These are phyloP conservation scores for Phacellophora camtschatica DNA, from an alignment of 30 jellyfish, hydroid and myxozoan genomes.

Conservation along the genomic window DNA sequence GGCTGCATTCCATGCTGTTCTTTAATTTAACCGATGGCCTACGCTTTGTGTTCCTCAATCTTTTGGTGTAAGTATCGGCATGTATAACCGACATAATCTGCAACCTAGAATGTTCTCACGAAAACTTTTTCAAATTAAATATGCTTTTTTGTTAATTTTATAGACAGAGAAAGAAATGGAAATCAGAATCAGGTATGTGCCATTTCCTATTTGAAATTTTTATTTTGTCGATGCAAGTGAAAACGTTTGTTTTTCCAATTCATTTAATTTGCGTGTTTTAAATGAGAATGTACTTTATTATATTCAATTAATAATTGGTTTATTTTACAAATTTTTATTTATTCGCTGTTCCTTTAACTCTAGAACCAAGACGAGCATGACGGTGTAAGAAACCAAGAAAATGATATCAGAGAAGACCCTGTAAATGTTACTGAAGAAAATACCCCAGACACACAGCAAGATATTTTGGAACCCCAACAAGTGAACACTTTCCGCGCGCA, in stretches of 20 bases:
- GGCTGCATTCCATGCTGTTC: no score
- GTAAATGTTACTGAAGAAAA: neutral
- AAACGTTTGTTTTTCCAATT: no score
- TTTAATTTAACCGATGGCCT: no score
- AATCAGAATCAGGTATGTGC: constrained; percentile 23
- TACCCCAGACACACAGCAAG: neutral
- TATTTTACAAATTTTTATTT: no score
- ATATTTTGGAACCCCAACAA: neutral
- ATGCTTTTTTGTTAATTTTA: neutral
- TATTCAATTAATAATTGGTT: no score
- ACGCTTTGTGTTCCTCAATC: no score
- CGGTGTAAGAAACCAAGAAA: neutral
- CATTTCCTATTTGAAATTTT: neutral
- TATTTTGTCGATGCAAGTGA: neutral
- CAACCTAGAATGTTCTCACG: no score
- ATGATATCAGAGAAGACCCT: neutral
- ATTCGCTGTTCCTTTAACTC: neutral
- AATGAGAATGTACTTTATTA: no score
- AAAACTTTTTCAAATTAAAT: no score
- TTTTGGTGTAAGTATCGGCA: no score
- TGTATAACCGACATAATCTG: no score
- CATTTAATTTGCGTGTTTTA: no score
- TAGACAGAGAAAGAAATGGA: constrained; percentile 9
- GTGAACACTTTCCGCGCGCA: constrained; percentile 39
- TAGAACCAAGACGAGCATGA: constrained; percentile 12